phyloP scores from a whole-genome alignment of 2,113 vertebrate species.

The Lontra canadensis region DNA sequence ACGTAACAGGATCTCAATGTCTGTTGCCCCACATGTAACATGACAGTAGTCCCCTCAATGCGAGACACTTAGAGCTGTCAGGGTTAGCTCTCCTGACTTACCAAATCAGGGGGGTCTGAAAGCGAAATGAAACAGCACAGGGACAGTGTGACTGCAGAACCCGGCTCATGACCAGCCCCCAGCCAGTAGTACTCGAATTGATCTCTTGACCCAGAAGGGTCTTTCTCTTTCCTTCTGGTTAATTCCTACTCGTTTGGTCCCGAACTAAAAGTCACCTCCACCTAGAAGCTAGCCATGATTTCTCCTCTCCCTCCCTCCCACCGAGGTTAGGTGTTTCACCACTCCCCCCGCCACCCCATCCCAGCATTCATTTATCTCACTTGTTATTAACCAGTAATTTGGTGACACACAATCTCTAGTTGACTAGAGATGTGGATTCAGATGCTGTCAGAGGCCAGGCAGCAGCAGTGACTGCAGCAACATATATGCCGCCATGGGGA shows the following conservation, averaged over 20 bases:
- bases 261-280: neutral
- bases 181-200: neutral
- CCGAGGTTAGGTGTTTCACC: neutral
- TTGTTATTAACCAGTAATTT: neutral
- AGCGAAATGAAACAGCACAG: neutral
- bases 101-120: neutral
- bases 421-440: neutral
- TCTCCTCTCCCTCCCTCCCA: neutral
- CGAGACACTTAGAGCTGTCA: neutral
- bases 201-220: neutral
- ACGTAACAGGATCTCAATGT: neutral
- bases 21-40: neutral
- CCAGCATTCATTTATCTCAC: neutral
- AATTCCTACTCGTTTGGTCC: neutral
- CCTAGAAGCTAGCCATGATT: conserved; percentile 12
- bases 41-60: accelerated
- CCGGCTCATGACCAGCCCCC: neutral
- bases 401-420: neutral
- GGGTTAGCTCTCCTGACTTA: neutral
- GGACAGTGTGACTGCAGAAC: neutral
- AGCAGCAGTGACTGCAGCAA: neutral
- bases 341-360: neutral
- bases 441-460: neutral
- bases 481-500: accelerated
- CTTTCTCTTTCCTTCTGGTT: neutral